phyloP scores from a whole-genome alignment of 2,113 vertebrate species.

The Dolichotis patagonum region DNA sequence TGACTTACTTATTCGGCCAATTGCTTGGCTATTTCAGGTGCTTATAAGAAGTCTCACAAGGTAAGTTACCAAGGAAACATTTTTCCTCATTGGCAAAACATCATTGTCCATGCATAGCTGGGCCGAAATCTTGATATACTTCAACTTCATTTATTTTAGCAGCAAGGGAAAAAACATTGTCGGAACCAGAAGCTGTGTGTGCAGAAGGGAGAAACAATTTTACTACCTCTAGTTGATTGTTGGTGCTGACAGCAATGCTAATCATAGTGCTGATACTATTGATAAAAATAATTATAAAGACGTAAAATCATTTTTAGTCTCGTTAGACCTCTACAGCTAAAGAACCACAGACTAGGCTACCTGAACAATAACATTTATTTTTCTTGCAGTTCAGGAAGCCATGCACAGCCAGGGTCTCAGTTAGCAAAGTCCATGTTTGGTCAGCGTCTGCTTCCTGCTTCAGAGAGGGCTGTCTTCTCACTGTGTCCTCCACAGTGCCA shows the following conservation, averaged over 20 bases:
- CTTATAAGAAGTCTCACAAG: not conserved
- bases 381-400: not conserved
- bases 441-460: not conserved
- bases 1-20: not conserved
- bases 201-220: slow-evolving; percentile 1
- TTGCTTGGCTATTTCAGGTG: slow-evolving; percentile 62
- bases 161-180: slow-evolving; percentile 4
- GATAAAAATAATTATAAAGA: slow-evolving; percentile 8
- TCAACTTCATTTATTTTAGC: slow-evolving; percentile 53
- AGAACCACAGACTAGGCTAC: too few relatives aligned
- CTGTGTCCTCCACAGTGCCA: not conserved
- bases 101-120: slow-evolving; percentile 39
- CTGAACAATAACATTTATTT: not conserved
- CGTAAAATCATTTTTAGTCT: not conserved
- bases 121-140: slow-evolving; percentile 51
- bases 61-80: slow-evolving; percentile 62
- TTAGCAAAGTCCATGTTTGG: too few relatives aligned
- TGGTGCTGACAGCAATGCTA: not conserved
- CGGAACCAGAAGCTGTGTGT: slow-evolving; percentile 24
- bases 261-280: not conserved
- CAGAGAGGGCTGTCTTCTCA: not conserved
- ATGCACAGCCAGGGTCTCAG: not conserved
- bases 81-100: slow-evolving; percentile 46
- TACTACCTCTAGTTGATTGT: not conserved
- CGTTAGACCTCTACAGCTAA: not conserved